Conservation (phyloP, 2,888 invertebrate species). For the Tortrix viridana region DNA sequence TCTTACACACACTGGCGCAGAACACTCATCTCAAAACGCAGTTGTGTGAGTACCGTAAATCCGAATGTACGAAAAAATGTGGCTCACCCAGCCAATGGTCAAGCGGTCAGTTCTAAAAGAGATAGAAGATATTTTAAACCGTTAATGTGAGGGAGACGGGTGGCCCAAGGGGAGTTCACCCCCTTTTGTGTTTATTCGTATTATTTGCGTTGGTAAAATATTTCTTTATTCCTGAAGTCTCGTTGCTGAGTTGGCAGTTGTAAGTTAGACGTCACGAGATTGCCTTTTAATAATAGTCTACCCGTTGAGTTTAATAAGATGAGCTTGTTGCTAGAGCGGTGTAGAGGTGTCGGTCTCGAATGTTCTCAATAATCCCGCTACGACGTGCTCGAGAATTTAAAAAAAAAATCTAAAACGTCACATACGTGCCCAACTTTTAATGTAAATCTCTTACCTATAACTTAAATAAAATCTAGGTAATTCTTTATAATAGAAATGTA, state of each 20-base stretch:
- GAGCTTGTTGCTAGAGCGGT: too few relatives aligned
- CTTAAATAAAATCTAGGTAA: too few relatives aligned
- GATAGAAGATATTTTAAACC: constrained; percentile 44
- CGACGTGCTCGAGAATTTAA: too few relatives aligned
- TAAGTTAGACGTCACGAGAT: background rate
- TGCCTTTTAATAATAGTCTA: too few relatives aligned
- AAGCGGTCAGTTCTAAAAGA: constrained; percentile 67
- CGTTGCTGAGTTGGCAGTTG: background rate
- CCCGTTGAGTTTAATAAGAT: too few relatives aligned
- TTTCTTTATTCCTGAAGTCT: background rate
- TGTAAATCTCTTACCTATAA: too few relatives aligned
- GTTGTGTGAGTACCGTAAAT: constrained; percentile 34
- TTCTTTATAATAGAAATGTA: too few relatives aligned
- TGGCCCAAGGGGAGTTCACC: constrained; percentile 34
- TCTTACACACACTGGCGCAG: constrained; percentile 6
- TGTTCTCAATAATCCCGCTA: too few relatives aligned
- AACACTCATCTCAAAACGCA: constrained; percentile 2
- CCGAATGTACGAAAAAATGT: constrained; percentile 25
- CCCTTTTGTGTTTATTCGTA: constrained; percentile 22
- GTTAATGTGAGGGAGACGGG: constrained; percentile 40
- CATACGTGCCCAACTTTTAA: too few relatives aligned
- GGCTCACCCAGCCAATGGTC: constrained; percentile 69
- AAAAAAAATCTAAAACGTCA: too few relatives aligned
- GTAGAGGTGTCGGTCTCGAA: too few relatives aligned
- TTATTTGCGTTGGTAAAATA: background rate